Evolutionary conservation across 2,888 invertebrate genomes (phyloP), one percentile per base, ranked within the genome.

Genomic region (Chromoteleia sp.): DNA sequence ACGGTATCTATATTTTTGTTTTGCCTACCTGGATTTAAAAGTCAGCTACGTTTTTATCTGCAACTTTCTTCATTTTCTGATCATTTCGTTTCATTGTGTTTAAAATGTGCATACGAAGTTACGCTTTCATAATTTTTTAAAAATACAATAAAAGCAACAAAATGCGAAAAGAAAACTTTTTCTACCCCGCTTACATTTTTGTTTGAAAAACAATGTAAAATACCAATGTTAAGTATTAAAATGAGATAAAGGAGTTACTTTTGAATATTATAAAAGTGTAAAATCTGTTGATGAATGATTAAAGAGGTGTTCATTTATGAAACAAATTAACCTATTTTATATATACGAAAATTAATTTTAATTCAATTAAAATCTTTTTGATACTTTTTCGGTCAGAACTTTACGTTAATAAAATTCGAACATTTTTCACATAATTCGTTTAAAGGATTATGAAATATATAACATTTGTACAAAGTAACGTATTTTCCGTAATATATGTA

Each of bases 41-140:
- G 61, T 52, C 52, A 33, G 65, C 54, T 52, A 54, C 41, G 30
- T 73, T 61, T 45, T 56, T 30, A 52, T 54, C 43, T 17, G 21
- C 15, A 41, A 73, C 54, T 73, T 73, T 63, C 45, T 21, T 61
- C 54, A 63, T 63, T 61, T 73, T 45, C 30, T 15, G 33, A 63
- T 63, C 41, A 63, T 59, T 41, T 43, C 50, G 29, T 8, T 14
- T 29, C 19, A 41, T 73, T 43, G 43, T 45, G 3, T 17, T 39
- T 12, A 7, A 54, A 63, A 54, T 43, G 15, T 33, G 61, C 33
- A 5, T 33, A 15, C 54, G 21, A 12, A 45, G 29, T 70, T 54
- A 43, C 19, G 12, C 17, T 45, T 45, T 45, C 15, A 43, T 10
- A 19, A 45, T 45, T 12, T 58, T 39, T 12, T 3, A 4, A 15